phyloP scores from a whole-genome alignment of 2,888 invertebrate species.

The Rhamphomyia laevipes region DNA sequence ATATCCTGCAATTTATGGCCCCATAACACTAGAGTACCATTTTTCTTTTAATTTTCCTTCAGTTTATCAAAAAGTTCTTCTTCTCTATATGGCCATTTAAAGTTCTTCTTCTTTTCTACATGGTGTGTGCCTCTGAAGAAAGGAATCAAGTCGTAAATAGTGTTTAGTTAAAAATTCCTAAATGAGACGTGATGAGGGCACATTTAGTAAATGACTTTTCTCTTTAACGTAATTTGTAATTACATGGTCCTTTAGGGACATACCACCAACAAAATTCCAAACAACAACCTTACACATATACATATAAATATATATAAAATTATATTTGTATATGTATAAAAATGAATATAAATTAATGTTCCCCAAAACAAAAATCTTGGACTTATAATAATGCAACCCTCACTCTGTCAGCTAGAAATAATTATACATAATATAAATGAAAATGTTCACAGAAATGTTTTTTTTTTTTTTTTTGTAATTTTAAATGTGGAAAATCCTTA shows the following conservation, averaged over 20 bases:
- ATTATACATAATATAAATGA: too few relatives aligned
- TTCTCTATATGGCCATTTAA: neutral
- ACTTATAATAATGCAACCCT: too few relatives aligned
- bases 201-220: conserved; percentile 15
- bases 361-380: too few relatives aligned
- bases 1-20: too few relatives aligned
- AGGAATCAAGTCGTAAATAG: neutral
- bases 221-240: conserved; percentile 15
- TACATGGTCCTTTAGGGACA: conserved; percentile 13
- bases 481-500: too few relatives aligned
- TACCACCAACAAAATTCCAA: neutral
- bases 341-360: too few relatives aligned
- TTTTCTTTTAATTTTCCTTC: neutral
- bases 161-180: neutral
- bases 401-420: too few relatives aligned
- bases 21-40: neutral
- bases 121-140: neutral
- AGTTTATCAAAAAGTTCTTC: neutral
- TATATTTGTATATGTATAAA: too few relatives aligned
- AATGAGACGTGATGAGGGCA: conserved; percentile 11
- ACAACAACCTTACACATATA: too few relatives aligned
- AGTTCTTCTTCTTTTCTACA: neutral
- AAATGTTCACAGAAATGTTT: too few relatives aligned
- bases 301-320: too few relatives aligned
- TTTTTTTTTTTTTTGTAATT: too few relatives aligned